These are phyloP conservation scores for Macropis europaea DNA, from an alignment of 2,888 invertebrate genomes.

Conservation along the genomic window DNA sequence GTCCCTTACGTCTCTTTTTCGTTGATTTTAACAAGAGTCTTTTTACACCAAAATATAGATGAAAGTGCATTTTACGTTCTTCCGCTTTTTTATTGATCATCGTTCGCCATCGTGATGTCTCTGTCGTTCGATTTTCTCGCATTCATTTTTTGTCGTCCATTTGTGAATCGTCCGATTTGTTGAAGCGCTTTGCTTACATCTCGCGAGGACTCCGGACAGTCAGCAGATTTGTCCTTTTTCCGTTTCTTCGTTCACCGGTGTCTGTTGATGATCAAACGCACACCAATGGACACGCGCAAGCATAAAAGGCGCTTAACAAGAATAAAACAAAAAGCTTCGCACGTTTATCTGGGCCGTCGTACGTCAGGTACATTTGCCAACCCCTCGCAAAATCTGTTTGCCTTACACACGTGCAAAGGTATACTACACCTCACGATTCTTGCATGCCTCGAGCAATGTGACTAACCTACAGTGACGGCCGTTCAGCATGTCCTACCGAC, in stretches of 20 bases:
- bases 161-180: constrained; percentile 18
- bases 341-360: constrained; percentile 66
- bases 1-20: neutral
- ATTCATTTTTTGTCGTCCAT: neutral
- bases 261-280: constrained; percentile 48
- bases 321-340: constrained; percentile 46
- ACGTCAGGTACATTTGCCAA: constrained; percentile 73
- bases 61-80: neutral
- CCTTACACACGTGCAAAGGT: constrained; percentile 49
- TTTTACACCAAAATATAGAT: too few relatives aligned
- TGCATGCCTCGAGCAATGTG: constrained; percentile 41
- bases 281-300: constrained; percentile 24
- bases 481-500: neutral
- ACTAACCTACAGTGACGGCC: constrained; percentile 3
- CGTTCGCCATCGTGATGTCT: neutral
- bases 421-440: constrained; percentile 53
- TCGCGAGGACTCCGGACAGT: constrained; percentile 14
- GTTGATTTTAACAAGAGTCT: neutral
- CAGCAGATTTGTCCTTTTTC: constrained; percentile 15
- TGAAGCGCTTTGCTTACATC: constrained; percentile 42
- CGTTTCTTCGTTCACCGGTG: constrained; percentile 37
- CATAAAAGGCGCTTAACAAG: constrained; percentile 43
- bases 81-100: neutral
- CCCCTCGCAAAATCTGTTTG: constrained; percentile 45
- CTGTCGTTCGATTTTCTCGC: neutral